Conservation (phyloP, 2,888 invertebrate genomes). For the Eupeodes luniger region DNA sequence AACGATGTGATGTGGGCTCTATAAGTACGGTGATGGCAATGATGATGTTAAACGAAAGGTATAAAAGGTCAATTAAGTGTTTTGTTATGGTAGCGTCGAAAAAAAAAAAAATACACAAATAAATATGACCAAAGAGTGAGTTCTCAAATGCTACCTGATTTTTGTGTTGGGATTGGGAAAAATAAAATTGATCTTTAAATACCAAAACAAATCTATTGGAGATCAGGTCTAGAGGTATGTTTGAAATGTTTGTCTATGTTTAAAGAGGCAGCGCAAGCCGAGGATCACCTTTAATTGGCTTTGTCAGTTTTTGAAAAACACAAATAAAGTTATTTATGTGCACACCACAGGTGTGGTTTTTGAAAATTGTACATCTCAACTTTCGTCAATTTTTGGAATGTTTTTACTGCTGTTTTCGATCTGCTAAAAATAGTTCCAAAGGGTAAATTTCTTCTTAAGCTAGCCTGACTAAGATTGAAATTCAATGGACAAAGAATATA, state of each 20-base stretch:
- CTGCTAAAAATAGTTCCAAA: no score
- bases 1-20: background rate
- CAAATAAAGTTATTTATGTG: background rate
- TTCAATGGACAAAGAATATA: no score
- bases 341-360: no score
- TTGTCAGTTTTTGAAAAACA: background rate
- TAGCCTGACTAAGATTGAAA: no score
- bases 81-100: slow-evolving; percentile 32
- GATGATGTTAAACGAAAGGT: slow-evolving; percentile 34
- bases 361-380: no score
- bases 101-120: slow-evolving; percentile 16
- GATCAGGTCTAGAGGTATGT: background rate
- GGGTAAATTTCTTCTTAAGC: no score
- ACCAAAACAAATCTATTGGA: background rate
- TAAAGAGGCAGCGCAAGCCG: background rate
- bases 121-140: slow-evolving; percentile 41
- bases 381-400: no score
- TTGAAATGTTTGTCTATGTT: no score
- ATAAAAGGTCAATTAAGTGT: slow-evolving; percentile 70
- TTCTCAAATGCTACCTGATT: slow-evolving; percentile 62
- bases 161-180: background rate
- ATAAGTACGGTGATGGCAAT: slow-evolving; percentile 3
- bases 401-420: no score
- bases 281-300: slow-evolving; percentile 39
- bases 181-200: slow-evolving; percentile 11